Conservation (phyloP, 2,888 invertebrate species). For the Cerastis leucographa region DNA sequence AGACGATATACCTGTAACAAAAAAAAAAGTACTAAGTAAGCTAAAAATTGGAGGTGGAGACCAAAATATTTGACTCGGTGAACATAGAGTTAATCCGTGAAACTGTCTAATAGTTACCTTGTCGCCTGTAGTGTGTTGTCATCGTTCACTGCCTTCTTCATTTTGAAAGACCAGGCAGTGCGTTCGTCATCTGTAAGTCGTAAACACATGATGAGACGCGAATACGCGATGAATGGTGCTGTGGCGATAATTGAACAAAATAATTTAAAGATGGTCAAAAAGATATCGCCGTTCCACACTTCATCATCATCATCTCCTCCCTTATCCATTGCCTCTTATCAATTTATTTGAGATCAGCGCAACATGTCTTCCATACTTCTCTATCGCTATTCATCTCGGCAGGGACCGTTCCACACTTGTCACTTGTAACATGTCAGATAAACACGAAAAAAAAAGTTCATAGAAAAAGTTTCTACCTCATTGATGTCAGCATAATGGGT, state of each 20-base stretch:
- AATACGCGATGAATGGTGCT: background rate
- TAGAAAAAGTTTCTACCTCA: slow-evolving; percentile 37
- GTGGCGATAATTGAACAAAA: background rate
- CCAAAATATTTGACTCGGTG: background rate
- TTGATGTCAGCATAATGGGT: slow-evolving; percentile 1
- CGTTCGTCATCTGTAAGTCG: slow-evolving; percentile 14
- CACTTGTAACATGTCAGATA: background rate
- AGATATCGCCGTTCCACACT: background rate
- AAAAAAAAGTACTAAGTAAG: background rate
- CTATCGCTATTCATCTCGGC: too few relatives aligned
- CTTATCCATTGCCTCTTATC: too few relatives aligned
- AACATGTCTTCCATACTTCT: too few relatives aligned
- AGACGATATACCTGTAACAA: slow-evolving; percentile 42
- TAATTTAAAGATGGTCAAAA: background rate
- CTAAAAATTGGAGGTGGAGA: background rate
- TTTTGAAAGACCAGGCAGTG: background rate
- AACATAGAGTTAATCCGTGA: background rate
- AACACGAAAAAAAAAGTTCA: background rate
- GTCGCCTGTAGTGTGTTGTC: background rate
- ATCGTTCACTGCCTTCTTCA: background rate
- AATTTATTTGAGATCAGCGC: too few relatives aligned
- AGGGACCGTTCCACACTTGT: background rate
- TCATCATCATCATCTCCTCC: background rate
- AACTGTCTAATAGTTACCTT: slow-evolving; percentile 22
- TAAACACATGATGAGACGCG: background rate